phyloP scores from a whole-genome alignment of 2,113 vertebrate genomes.

The Ciconia boyciana region DNA sequence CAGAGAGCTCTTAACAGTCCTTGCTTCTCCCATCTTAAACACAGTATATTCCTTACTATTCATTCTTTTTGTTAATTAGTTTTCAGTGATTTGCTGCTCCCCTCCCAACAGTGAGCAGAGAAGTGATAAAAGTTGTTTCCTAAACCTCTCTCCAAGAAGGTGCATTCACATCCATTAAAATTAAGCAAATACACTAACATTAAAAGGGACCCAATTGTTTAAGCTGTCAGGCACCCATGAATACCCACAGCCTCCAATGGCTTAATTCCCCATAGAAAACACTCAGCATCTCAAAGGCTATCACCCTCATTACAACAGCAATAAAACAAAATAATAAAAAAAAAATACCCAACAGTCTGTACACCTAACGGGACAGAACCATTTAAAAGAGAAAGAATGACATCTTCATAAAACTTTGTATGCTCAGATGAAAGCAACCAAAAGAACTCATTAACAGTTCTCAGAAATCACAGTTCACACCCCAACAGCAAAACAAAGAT shows the following conservation, averaged over 20 bases:
- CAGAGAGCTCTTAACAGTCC: neutral
- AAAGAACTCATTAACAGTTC: neutral
- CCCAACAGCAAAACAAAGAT: neutral
- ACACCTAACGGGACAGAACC: neutral
- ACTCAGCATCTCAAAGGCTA: neutral
- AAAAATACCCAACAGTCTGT: neutral
- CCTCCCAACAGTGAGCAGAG: neutral
- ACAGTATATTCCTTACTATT: neutral
- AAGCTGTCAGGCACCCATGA: neutral
- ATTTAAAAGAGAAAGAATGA: neutral
- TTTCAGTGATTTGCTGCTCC: neutral
- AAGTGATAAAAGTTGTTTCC: neutral
- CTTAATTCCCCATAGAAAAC: neutral
- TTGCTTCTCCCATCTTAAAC: neutral
- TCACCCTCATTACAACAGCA: neutral
- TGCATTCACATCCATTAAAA: neutral
- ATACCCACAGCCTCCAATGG: neutral
- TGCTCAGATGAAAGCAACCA: neutral
- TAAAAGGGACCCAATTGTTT: neutral
- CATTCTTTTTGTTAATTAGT: neutral
- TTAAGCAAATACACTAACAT: neutral
- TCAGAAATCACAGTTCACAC: neutral
- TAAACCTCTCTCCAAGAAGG: neutral
- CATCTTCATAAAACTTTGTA: neutral
- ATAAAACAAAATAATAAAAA: neutral